phyloP scores from a whole-genome alignment of 2,113 vertebrate species.

The Zapus hudsonius region DNA sequence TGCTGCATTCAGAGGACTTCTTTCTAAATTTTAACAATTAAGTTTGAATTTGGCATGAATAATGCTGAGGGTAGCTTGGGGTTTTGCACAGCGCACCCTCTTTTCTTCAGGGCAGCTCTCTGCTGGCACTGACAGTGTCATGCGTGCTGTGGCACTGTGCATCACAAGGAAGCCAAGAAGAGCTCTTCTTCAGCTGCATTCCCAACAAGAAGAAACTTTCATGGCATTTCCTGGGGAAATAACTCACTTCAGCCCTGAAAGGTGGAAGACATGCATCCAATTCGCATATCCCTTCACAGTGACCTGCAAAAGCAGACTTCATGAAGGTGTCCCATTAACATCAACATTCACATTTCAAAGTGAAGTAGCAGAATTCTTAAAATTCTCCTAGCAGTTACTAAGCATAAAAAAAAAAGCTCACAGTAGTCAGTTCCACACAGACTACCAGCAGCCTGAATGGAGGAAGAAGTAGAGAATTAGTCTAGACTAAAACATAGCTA shows the following conservation, averaged over 20 bases:
- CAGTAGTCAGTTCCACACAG: neutral
- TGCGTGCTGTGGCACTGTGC: constrained; percentile 74
- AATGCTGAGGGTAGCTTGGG: neutral
- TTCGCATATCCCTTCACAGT: constrained; percentile 17
- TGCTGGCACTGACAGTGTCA: constrained; percentile 73
- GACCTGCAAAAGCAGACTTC: constrained; percentile 38
- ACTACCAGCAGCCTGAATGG: neutral
- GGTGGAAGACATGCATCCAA: constrained; percentile 37
- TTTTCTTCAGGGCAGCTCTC: constrained; percentile 68
- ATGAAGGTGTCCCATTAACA: constrained; percentile 19
- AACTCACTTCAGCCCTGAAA: constrained; percentile 44
- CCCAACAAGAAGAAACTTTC: constrained; percentile 47
- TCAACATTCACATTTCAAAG: constrained; percentile 40
- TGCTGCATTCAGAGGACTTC: constrained; percentile 65
- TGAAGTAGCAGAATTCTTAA: constrained; percentile 20
- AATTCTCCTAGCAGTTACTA: neutral
- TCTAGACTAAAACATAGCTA: neutral
- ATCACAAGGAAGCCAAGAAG: constrained; percentile 42
- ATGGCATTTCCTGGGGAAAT: neutral
- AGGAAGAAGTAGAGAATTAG: neutral
- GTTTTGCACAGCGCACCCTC: constrained; percentile 54
- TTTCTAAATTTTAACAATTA: constrained; percentile 71
- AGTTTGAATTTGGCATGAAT: constrained; percentile 65
- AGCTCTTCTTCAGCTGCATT: constrained; percentile 58
- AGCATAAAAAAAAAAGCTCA: neutral